phyloP scores from a whole-genome alignment of 2,113 vertebrate species.

The Varanus salvator region DNA sequence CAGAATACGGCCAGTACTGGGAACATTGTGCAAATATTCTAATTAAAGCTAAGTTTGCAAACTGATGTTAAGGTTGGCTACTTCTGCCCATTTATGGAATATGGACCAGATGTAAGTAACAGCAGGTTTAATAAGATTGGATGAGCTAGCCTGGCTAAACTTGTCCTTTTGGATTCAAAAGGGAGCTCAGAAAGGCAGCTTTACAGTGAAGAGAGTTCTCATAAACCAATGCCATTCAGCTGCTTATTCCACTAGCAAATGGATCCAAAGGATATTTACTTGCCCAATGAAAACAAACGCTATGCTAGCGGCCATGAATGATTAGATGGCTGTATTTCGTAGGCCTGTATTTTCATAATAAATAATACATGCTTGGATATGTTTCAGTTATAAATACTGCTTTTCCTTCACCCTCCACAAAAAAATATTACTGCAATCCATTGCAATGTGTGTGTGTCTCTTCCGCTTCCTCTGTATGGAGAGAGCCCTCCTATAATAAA shows the following conservation, averaged over 20 bases:
- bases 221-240: slow-evolving; percentile 2
- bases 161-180: not conserved
- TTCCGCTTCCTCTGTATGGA: too few species aligned
- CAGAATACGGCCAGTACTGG: not conserved
- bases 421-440: not conserved
- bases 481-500: too few species aligned
- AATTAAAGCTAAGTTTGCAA: slow-evolving; percentile 55
- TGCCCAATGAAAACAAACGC: slow-evolving; percentile 29
- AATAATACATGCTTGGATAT: not conserved
- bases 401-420: not conserved
- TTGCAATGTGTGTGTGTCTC: too few species aligned
- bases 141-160: not conserved
- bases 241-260: slow-evolving; percentile 7
- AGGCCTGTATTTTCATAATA: not conserved
- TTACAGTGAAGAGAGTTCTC: not conserved
- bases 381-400: slow-evolving; percentile 11
- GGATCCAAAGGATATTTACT: not conserved
- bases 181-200: not conserved
- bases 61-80: slow-evolving; percentile 61
- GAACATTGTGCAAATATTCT: slow-evolving; percentile 34
- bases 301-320: not conserved
- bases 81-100: slow-evolving; percentile 32
- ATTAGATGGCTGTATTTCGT: not conserved
- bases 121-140: slow-evolving; percentile 41
- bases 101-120: slow-evolving; percentile 44